Evolutionary conservation across 2,797 vertebrate genomes (phyloP).

Genomic region (Ptychadena robeensis): DNA sequence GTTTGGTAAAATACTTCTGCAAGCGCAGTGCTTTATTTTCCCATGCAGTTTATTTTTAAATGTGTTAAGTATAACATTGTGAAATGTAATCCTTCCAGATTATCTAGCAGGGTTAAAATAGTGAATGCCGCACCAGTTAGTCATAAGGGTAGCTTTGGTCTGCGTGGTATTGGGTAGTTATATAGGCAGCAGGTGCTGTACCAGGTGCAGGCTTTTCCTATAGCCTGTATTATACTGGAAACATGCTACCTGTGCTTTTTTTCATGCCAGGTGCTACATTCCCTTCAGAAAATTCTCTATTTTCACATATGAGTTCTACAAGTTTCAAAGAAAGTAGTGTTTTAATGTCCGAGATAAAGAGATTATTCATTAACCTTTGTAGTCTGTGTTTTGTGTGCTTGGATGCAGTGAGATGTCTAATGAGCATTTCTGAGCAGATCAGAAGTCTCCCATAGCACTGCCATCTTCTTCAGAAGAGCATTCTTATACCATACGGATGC

Average conservation of each 20-base stretch:
- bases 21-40: not conserved
- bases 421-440: not conserved
- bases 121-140: slow-evolving; percentile 17
- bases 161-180: slow-evolving; percentile 52
- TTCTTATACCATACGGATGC: too few relatives aligned
- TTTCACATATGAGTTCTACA: not conserved
- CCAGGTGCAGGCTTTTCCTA: slow-evolving; percentile 58
- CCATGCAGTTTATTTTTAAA: slow-evolving; percentile 19
- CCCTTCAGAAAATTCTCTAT: slow-evolving; percentile 1
- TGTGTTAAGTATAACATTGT: slow-evolving; percentile 20
- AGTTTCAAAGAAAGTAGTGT: slow-evolving; percentile 9
- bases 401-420: not conserved
- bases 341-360: slow-evolving; percentile 1
- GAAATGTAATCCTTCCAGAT: slow-evolving; percentile 22
- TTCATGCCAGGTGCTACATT: slow-evolving; percentile 21
- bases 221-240: not conserved
- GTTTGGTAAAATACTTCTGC: not conserved
- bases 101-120: not conserved
- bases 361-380: slow-evolving; percentile 34
- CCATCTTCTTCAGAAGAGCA: not conserved
- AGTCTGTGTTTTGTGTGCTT: slow-evolving; percentile 2
- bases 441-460: not conserved
- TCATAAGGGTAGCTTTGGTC: slow-evolving; percentile 33
- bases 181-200: slow-evolving; percentile 62
- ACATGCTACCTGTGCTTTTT: slow-evolving; percentile 11